Base-by-base conservation (phyloP, 1,140 invertebrate genomes). In the Bradysia coprophila region DNA sequence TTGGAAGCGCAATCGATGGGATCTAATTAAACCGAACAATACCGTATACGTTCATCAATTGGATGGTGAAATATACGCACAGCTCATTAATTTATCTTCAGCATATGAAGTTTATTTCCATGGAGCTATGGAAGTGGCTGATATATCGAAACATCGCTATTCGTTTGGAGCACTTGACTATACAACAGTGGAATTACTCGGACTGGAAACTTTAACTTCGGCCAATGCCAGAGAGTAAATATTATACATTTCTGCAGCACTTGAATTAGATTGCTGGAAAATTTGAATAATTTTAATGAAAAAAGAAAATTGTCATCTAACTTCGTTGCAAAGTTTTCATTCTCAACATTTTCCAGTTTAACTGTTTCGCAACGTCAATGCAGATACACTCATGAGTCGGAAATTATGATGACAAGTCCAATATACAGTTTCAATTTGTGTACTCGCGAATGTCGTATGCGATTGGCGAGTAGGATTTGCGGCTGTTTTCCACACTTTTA, bases 51-150 rank as follows among this genome's bases (percentile, higher is more conserved):
- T 77, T 2, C 75, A 76, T 61, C 75, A 75, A 0, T 48, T 79
- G 5, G 75, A 79, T 51, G 76, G 75, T 2, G 75, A 79, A 56
- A 69, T 76, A 13, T 77, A 77, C 51, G 69, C 72, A 0, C 73
- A 78, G 52, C 64, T 76, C n/a, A 69, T 76, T n/a, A 76, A 76
- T 43, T 63, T 78, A 34, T 71, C 72, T 1, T 69, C 67, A 3
- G 64, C 67, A 16, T 77, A 74, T 49, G 62, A 67, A 50, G 67
- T 70, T 2, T 74, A 68, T 41, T 59, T 75, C 9, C 71, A 74
- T 41, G 66, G 68, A 0, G 64, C 70, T 0, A 52, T 62, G 2
- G 73, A 75, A 57, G 61, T 69, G 0, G 66, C 72, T 0, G 73
- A 71, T 48, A 66, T 73, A 33, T 64, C 68, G 2, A 67, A 63